phyloP scores from a whole-genome alignment of 2,113 vertebrate species.

The Corythornis vintsioides region DNA sequence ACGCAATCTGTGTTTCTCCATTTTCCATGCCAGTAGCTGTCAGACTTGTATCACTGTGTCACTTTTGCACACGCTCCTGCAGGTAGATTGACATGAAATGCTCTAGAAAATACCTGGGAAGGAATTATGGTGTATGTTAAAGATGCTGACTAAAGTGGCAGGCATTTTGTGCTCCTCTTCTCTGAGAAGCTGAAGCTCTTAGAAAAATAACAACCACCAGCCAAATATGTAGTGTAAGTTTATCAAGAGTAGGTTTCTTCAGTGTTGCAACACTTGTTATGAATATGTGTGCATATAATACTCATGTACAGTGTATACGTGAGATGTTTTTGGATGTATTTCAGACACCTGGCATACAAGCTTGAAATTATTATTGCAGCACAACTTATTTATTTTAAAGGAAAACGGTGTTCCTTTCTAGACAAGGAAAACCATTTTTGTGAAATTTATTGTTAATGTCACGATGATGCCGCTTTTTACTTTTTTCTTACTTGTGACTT shows the following conservation, averaged over 20 bases:
- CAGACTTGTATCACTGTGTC: conserved; percentile 72
- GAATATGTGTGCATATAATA: neutral
- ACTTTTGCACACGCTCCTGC: conserved; percentile 78
- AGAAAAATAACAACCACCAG: neutral
- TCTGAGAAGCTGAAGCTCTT: neutral
- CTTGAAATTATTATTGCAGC: neutral
- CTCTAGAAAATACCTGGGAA: conserved; percentile 76
- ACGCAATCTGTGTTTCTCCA: conserved; percentile 48
- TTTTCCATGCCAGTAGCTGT: conserved; percentile 67
- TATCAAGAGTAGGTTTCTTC: neutral
- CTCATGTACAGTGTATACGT: neutral
- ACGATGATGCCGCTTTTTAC: neutral
- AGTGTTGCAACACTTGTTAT: neutral
- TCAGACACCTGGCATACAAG: neutral
- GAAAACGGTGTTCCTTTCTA: neutral
- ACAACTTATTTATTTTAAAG: neutral
- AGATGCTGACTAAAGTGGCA: conserved; percentile 64
- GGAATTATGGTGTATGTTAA: conserved; percentile 71
- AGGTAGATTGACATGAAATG: conserved; percentile 76
- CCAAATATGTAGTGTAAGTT: neutral
- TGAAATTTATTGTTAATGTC: neutral
- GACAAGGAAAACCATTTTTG: neutral
- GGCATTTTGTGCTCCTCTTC: conserved; percentile 67
- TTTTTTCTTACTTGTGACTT: neutral
- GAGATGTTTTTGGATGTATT: neutral